Percentiles rank a stretch among this genome's conserved stretches.
These are phyloP conservation scores for Phycodurus eques DNA, from an alignment of 2,113 vertebrate species.

Conservation along the genomic window DNA sequence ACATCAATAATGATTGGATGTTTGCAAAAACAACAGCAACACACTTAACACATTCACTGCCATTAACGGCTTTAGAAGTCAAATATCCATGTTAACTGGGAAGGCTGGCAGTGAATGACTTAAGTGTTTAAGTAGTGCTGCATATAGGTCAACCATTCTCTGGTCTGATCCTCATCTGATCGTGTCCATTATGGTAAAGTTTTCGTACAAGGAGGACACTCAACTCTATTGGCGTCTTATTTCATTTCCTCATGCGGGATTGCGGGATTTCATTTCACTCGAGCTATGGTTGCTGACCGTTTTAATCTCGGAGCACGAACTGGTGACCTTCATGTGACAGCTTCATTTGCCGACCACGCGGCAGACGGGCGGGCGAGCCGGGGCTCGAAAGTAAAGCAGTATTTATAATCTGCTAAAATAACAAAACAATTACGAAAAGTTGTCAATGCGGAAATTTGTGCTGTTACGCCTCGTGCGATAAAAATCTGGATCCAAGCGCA, in stretches of 20 bases:
- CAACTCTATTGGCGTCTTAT: constrained; percentile 9
- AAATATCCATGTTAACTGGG: no score
- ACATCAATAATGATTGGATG: not conserved
- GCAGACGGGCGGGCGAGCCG: not conserved
- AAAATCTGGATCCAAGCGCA: not conserved
- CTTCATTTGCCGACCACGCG: constrained; percentile 23
- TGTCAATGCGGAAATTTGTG: no score
- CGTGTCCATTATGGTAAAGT: not conserved
- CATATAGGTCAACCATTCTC: not conserved
- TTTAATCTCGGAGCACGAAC: constrained; percentile 12
- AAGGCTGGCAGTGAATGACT: no score
- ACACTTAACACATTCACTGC: no score
- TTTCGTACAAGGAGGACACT: not conserved
- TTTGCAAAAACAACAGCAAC: not conserved
- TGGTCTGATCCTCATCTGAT: not conserved
- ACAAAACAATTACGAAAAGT: constrained; percentile 1
- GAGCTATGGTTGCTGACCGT: constrained; percentile 24
- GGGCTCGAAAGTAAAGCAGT: not conserved
- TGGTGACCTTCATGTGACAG: constrained; percentile 29
- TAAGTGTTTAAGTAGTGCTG: not conserved
- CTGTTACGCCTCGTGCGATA: not conserved
- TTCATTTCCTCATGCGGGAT: constrained; percentile 12
- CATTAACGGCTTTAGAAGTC: no score
- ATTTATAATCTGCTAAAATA: not conserved
- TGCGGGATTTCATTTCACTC: constrained; percentile 22